Evolutionary conservation across 1,140 invertebrate species (phyloP).

Genomic region (Euura lappo): DNA sequence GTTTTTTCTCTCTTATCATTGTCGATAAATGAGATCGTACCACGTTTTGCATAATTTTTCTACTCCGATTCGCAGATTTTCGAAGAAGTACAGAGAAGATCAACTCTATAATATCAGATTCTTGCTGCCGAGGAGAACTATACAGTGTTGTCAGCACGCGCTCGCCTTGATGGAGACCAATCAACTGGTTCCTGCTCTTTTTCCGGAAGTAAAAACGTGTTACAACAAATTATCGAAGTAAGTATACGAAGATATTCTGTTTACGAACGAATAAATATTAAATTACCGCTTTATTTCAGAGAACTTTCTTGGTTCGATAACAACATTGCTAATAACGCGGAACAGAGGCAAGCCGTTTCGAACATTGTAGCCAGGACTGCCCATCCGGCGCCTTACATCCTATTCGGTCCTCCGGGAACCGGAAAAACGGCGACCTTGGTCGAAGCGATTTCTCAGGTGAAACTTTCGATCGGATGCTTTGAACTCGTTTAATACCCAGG

Average conservation of each 20-base stretch:
- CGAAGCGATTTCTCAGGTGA: slow-evolving; percentile 71
- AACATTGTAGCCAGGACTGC: slow-evolving; percentile 66
- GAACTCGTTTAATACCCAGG: no score
- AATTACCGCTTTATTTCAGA: slow-evolving; percentile 30
- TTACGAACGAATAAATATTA: neutral
- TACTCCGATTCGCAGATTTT: slow-evolving; percentile 12
- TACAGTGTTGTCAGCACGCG: slow-evolving; percentile 35
- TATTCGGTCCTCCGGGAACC: slow-evolving; percentile 83
- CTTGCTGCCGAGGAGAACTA: slow-evolving; percentile 21
- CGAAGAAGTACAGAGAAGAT: neutral
- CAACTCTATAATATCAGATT: slow-evolving; percentile 34
- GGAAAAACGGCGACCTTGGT: slow-evolving; percentile 83
- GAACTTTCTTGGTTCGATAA: slow-evolving; percentile 70
- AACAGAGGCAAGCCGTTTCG: slow-evolving; percentile 70
- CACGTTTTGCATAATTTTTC: slow-evolving; percentile 19
- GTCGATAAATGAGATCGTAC: slow-evolving; percentile 9
- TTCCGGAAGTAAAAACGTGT: slow-evolving; percentile 26
- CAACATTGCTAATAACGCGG: slow-evolving; percentile 66
- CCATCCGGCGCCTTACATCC: slow-evolving; percentile 73
- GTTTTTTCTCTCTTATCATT: neutral
- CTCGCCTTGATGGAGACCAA: slow-evolving; percentile 27
- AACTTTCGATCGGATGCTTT: neutral
- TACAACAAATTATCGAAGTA: slow-evolving; percentile 14
- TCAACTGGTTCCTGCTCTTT: slow-evolving; percentile 30
- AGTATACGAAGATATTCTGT: slow-evolving; percentile 8